A percentile compares a stretch with the other conserved stretches of the same genome.
Evolutionary conservation across 2,888 invertebrate genomes (phyloP).

Genomic region (Hedya salicella): DNA sequence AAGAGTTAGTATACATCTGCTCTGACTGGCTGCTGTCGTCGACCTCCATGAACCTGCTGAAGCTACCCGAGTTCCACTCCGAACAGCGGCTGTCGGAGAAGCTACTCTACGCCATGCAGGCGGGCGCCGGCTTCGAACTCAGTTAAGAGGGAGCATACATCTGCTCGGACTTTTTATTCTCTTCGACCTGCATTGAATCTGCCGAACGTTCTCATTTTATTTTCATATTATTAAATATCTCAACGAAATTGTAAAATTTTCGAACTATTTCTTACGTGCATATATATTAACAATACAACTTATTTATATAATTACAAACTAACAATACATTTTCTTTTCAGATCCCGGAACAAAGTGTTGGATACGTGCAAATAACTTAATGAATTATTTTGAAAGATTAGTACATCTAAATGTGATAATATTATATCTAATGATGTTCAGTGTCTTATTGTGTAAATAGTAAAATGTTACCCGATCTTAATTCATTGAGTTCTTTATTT

Average conservation of each 20-base stretch:
- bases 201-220: too few relatives aligned
- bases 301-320: background rate
- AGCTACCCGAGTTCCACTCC: constrained; percentile 94
- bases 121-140: constrained; percentile 98
- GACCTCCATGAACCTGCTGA: too few relatives aligned
- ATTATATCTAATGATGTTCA: constrained; percentile 38
- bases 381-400: constrained; percentile 35
- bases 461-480: constrained; percentile 56
- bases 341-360: constrained; percentile 21
- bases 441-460: constrained; percentile 64
- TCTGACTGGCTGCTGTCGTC: too few relatives aligned
- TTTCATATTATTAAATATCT: too few relatives aligned
- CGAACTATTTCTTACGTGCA: too few relatives aligned
- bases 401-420: constrained; percentile 44
- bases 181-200: too few relatives aligned
- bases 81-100: constrained; percentile 92
- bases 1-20: constrained; percentile 61
- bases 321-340: constrained; percentile 12
- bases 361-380: constrained; percentile 28
- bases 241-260: too few relatives aligned
- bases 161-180: too few relatives aligned
- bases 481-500: constrained; percentile 46
- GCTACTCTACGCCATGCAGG: constrained; percentile 96
- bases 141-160: constrained; percentile 83
- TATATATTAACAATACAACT: background rate